Base-by-base conservation (phyloP, 2,888 invertebrate genomes). In the Leptura quadrifasciata region DNA sequence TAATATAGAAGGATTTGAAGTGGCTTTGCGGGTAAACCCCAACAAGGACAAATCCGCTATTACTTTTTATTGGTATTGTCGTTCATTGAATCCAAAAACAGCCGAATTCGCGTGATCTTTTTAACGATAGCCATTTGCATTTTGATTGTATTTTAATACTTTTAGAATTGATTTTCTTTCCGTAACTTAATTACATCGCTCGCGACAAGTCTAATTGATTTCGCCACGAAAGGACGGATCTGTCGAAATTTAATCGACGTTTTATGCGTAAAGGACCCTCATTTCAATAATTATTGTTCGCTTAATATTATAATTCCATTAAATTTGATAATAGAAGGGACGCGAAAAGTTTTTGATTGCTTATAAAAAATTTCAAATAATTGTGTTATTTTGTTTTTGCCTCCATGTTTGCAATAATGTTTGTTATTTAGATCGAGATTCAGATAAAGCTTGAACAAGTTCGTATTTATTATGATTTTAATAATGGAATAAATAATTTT, bases 71-170 rank as follows among this genome's bases (percentile, higher is more conserved):
- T 82, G 78, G 74, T 81, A 80, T 76, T 72, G 77, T 76, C 75
- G 75, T 77, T 77, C 75, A 80, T 79, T 78, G 78, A 82, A 82
- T 83, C 78, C 79, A 78, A 79, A 81, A 82, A 72, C 77, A 77
- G 54, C 76, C 74, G 79, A 74, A 80, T 75, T 78, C 80, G 74
- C 74, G 74, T 81, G 82, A 83, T 83, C 84, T 82, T 80, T 81
- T 82, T 82, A 82, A 84, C 82, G 80, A 80, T 65, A 65, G 71
- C 74, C 79, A 81, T 84, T 84, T 83, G 81, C 84, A 84, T 84
- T 84, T 84, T 83, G 81, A 84, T 84, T 82, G 81, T 78, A 57
- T 82, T 83, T 82, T 84, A 83, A 84, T 84, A 82, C 83, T 80
- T 79, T 58, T 47, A 24, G 79, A 81, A 82, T 82, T 84, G 82